Evolutionary conservation across 2,113 vertebrate species (phyloP).

Genomic region (Neodontobutis hainanensis): DNA sequence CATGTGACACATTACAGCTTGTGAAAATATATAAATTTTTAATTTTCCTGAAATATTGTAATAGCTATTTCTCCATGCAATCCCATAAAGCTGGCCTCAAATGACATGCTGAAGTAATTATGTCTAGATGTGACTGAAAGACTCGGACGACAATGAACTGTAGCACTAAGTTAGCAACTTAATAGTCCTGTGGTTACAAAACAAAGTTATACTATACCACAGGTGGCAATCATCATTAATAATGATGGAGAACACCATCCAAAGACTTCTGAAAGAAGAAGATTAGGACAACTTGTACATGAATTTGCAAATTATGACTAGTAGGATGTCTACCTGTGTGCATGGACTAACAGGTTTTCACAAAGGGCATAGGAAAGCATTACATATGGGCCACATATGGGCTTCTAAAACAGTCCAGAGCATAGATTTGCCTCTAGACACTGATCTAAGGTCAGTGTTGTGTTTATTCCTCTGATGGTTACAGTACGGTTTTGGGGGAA

Average conservation of each 20-base stretch:
- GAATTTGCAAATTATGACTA: too few species aligned
- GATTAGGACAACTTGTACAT: too few species aligned
- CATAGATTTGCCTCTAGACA: slow-evolving; percentile 63
- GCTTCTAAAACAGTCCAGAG: slow-evolving; percentile 44
- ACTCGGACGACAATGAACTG: slow-evolving; percentile 1
- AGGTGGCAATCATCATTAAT: background rate
- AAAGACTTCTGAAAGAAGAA: background rate
- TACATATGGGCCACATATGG: slow-evolving; percentile 76
- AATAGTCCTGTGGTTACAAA: too few species aligned
- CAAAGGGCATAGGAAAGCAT: slow-evolving; percentile 57
- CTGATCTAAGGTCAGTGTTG: slow-evolving; percentile 70
- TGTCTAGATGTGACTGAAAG: slow-evolving; percentile 52
- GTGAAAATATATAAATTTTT: slow-evolving; percentile 50
- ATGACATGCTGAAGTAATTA: slow-evolving; percentile 71
- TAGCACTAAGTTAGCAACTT: too few species aligned
- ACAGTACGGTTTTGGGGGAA: slow-evolving; percentile 53
- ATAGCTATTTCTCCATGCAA: slow-evolving; percentile 72
- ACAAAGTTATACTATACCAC: too few species aligned
- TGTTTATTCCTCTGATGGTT: slow-evolving; percentile 70
- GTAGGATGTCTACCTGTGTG: slow-evolving; percentile 46
- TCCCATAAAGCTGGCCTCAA: slow-evolving; percentile 48
- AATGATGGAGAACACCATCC: background rate
- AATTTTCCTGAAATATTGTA: slow-evolving; percentile 62
- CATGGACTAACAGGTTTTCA: slow-evolving; percentile 46
- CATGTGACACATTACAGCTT: slow-evolving; percentile 18